A percentile compares a stretch with the other conserved stretches of the same genome.
These are phyloP conservation scores for Macrosoma leucophasiata DNA, from an alignment of 2,888 invertebrate species.

Conservation along the genomic window DNA sequence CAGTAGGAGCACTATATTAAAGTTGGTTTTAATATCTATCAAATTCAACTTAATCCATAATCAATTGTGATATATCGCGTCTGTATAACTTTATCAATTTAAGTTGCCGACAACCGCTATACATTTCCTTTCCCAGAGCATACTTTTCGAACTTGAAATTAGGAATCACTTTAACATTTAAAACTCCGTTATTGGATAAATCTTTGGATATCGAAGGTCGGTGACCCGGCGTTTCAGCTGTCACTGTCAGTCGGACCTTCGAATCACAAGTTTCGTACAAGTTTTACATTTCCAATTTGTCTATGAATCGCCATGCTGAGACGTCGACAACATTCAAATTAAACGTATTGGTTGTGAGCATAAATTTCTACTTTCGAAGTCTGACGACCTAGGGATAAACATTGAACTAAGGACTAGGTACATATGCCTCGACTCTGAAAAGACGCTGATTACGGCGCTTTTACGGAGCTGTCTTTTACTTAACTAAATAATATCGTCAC, in stretches of 20 bases:
- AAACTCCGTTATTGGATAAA: constrained; percentile 9
- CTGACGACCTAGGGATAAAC: constrained; percentile 15
- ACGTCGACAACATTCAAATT: constrained; percentile 34
- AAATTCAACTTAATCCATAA: no score
- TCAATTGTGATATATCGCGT: no score
- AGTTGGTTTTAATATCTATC: no score
- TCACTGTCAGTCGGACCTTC: constrained; percentile 28
- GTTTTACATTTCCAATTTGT: constrained; percentile 32
- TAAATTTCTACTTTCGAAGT: constrained; percentile 22
- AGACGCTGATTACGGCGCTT: constrained; percentile 20
- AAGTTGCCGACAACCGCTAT: no score
- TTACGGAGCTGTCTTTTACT: constrained; percentile 8
- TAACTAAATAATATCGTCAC: constrained; percentile 10
- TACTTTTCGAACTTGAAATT: no score
- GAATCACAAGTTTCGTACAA: constrained; percentile 28
- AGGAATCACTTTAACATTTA: not conserved
- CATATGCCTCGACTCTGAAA: constrained; percentile 16
- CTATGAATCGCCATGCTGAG: constrained; percentile 21
- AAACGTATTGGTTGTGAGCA: constrained; percentile 21
- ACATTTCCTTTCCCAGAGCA: no score
- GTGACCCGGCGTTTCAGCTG: constrained; percentile 24
- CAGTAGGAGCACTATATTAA: no score
- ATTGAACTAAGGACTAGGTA: constrained; percentile 18
- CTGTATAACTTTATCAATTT: no score
- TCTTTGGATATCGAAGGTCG: constrained; percentile 13